Percentiles rank a stretch among this genome's conserved stretches.
Evolutionary conservation across 2,113 vertebrate genomes (phyloP).

Genomic region (Martes martes): DNA sequence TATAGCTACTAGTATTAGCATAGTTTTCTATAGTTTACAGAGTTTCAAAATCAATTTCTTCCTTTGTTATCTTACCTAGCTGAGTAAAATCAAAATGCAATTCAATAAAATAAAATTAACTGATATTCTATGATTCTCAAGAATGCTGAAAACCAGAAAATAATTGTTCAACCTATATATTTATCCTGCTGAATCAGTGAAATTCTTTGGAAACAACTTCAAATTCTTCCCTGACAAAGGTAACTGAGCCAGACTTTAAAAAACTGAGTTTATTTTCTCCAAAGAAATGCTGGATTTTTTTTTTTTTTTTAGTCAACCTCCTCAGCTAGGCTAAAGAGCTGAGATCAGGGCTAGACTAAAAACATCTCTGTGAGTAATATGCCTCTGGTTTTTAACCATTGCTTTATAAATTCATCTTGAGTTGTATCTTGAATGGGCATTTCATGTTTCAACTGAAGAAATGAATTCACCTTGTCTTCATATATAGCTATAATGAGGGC

Average conservation of each 20-base stretch:
- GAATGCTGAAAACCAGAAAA: neutral
- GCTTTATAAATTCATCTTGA: neutral
- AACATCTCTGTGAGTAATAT: neutral
- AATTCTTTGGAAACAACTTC: neutral
- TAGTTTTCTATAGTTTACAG: neutral
- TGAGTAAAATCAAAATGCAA: constrained; percentile 21
- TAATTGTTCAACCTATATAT: neutral
- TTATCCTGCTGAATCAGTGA: neutral
- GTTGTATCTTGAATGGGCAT: neutral
- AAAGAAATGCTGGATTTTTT: neutral
- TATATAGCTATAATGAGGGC: neutral
- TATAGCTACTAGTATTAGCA: neutral
- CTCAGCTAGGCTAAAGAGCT: neutral
- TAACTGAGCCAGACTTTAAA: neutral
- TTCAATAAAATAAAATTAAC: constrained; percentile 20
- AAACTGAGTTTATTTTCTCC: neutral
- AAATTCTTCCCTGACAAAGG: neutral
- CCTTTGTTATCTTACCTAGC: neutral
- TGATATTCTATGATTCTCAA: neutral
- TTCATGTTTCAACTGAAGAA: neutral
- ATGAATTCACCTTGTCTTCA: neutral
- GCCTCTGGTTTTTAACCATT: neutral
- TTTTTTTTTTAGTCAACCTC: neutral
- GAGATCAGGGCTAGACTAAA: neutral
- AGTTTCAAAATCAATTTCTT: neutral